Conservation (phyloP, 2,797 vertebrate genomes). For the Myiotriccus ornatus region DNA sequence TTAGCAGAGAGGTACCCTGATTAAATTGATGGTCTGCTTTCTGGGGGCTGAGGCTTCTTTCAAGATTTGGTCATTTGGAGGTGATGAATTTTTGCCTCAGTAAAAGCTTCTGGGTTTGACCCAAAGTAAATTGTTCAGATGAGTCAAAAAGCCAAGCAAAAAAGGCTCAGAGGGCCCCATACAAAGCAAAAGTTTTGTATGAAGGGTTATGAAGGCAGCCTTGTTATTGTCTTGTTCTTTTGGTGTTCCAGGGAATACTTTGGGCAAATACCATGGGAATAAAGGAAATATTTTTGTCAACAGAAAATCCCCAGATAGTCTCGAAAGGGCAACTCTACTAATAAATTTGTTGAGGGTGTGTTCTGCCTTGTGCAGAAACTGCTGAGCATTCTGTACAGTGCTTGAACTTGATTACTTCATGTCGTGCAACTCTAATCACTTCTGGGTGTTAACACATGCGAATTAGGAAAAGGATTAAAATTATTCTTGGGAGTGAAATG, state of each 20-base stretch:
- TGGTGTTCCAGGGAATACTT: not conserved
- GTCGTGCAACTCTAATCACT: slow-evolving; percentile 36
- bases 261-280: not conserved
- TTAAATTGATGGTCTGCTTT: not conserved
- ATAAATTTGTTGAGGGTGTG: not conserved
- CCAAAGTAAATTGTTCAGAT: not conserved
- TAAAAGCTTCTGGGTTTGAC: not conserved
- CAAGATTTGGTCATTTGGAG: not conserved
- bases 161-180: not conserved
- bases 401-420: slow-evolving; percentile 30
- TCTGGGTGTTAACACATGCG: not conserved
- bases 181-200: not conserved
- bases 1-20: not conserved
- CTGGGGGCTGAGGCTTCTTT: not conserved
- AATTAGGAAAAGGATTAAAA: slow-evolving; percentile 35
- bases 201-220: not conserved
- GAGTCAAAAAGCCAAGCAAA: not conserved
- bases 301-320: not conserved
- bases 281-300: not conserved
- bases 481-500: slow-evolving; percentile 42
- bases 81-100: not conserved
- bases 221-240: not conserved
- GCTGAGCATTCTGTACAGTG: not conserved
- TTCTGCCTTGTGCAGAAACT: not conserved
- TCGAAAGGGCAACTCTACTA: not conserved